Evolutionary conservation across 1,140 invertebrate species (phyloP).

Genomic region (Adoxophyes honmai): DNA sequence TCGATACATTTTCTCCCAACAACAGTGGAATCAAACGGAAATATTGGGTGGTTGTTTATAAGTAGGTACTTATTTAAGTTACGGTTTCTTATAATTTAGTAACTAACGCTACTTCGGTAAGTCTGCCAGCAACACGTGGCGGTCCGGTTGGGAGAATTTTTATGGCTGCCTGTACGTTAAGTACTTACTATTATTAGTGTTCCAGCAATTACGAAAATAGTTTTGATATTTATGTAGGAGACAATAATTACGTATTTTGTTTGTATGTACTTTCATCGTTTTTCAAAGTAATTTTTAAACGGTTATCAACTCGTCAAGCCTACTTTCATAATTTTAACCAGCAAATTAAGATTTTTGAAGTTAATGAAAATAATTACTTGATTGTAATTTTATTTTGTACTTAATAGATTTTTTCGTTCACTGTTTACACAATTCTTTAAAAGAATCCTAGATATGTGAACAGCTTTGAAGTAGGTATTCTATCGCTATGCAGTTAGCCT

Average conservation of each 20-base stretch:
- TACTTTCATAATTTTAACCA: too few relatives aligned
- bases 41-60: not conserved
- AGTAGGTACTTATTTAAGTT: not conserved
- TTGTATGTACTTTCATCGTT: too few relatives aligned
- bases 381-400: too few relatives aligned
- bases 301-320: too few relatives aligned
- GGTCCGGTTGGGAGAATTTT: constrained; percentile 10
- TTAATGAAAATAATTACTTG: too few relatives aligned
- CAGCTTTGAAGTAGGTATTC: not conserved
- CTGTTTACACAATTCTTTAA: not conserved
- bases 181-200: too few relatives aligned
- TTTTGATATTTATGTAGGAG: constrained; percentile 9
- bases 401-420: not conserved
- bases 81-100: not conserved
- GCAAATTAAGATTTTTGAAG: too few relatives aligned
- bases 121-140: not conserved
- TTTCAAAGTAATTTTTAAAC: too few relatives aligned
- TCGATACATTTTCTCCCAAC: not conserved
- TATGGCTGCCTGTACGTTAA: constrained; percentile 4
- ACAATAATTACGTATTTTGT: too few relatives aligned
- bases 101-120: constrained; percentile 1
- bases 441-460: constrained; percentile 3
- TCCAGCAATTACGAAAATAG: not conserved
- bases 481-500: not conserved
- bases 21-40: not conserved